These are phyloP conservation scores for Carlito syrichta DNA, from an alignment of 2,113 vertebrate species.

Conservation along the genomic window DNA sequence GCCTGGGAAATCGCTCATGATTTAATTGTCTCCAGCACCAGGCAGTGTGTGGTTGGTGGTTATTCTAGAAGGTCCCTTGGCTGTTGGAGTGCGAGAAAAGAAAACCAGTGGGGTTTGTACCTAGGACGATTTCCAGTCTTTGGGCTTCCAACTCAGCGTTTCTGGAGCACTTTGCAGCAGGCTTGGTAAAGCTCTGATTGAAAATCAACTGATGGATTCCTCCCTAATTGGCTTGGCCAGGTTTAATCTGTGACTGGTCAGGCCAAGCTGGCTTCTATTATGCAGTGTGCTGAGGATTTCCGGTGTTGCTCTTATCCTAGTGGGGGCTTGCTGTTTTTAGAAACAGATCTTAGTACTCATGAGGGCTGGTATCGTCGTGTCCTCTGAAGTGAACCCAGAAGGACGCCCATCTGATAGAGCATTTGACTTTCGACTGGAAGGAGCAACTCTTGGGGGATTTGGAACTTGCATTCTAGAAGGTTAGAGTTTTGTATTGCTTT, in stretches of 20 bases:
- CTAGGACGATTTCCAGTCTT: neutral
- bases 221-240: constrained; percentile 59
- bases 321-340: constrained; percentile 51
- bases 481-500: neutral
- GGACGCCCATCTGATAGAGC: neutral
- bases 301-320: neutral
- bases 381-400: constrained; percentile 42
- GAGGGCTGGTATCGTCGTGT: neutral
- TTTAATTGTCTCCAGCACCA: constrained; percentile 15
- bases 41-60: neutral
- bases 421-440: neutral
- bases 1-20: constrained; percentile 19
- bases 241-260: constrained; percentile 53
- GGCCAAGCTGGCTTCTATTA: constrained; percentile 61
- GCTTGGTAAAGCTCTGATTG: constrained; percentile 54
- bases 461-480: neutral
- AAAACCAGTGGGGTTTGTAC: neutral
- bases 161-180: constrained; percentile 19
- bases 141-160: neutral
- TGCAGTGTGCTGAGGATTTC: constrained; percentile 22
- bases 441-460: constrained; percentile 24
- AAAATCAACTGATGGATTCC: constrained; percentile 58
- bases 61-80: neutral
- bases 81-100: neutral
- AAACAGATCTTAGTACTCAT: constrained; percentile 40